Evolutionary conservation across 2,888 invertebrate genomes (phyloP), one percentile per base, ranked within the genome.

Genomic region (Pelosia muscerda): DNA sequence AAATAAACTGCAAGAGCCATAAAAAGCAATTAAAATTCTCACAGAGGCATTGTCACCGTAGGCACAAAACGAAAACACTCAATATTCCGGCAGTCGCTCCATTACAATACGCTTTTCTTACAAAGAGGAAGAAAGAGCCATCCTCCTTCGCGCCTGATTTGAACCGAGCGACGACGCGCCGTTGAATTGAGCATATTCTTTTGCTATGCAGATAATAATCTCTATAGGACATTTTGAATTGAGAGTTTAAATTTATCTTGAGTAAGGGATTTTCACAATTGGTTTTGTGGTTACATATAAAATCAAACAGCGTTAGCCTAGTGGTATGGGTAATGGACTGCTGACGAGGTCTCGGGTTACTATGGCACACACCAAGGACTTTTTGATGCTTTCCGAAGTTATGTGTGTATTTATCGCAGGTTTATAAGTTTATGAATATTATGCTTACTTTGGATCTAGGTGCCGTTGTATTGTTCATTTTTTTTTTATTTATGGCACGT

Each of bases 51-150:
- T 38, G 8, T 28, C 55, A 42, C 19, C 42, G 58, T 74, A 80
- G 80, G 79, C 70, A 80, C 31, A 76, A 71, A 66, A 60, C 53
- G 61, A 66, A 71, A 58, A 15, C 25, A 19, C 42, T 49, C 65
- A 64, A 75, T 75, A 68, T 69, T 63, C 66, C 65, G 62, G 49
- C 59, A 62, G 63, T 75, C 67, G 54, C 56, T 66, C 28, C 53
- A 66, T 71, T 72, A 80, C 81, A 85, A 82, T 84, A 84, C 81
- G 76, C 83, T 79, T 80, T 77, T 70, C 78, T 67, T 38, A 85
- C 85, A 87, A 88, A 85, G 84, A 80, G 69, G 69, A 72, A 81
- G 81, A 80, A 84, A 83, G 81, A 76, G 77, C 75, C 79, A 77
- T 76, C 63, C 49, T 65, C 72, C 79, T 80, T 79, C 78, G 76